Conservation (phyloP, 2,888 invertebrate genomes). For the Dendrolimus houi region DNA sequence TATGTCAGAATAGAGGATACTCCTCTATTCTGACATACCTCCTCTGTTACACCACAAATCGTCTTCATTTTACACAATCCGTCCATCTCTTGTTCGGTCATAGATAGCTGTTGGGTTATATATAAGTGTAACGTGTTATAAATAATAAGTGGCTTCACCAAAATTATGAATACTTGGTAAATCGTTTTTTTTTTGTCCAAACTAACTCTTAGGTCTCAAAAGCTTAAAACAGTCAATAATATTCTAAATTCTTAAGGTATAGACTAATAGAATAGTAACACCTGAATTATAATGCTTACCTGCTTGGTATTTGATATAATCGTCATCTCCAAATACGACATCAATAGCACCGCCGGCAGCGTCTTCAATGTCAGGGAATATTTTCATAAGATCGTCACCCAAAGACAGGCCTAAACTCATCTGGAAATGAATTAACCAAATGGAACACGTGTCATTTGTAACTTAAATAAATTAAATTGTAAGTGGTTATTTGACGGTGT, state of each 20-base stretch:
- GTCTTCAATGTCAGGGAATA: constrained; percentile 17
- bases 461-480: too few species aligned
- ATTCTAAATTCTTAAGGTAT: neutral
- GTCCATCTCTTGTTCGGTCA: too few species aligned
- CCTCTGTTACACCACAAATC: too few species aligned
- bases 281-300: constrained; percentile 15
- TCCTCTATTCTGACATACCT: too few species aligned
- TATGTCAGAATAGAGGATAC: too few species aligned
- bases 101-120: too few species aligned
- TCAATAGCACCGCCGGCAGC: constrained; percentile 22
- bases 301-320: constrained; percentile 12
- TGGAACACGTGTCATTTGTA: too few species aligned
- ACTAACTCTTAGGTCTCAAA: neutral
- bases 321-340: constrained; percentile 15
- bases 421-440: constrained; percentile 10
- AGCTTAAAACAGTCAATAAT: too few species aligned
- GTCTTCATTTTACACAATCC: too few species aligned
- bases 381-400: constrained; percentile 8
- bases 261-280: neutral
- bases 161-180: neutral
- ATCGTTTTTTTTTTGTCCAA: neutral
- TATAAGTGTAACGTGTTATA: too few species aligned
- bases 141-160: too few species aligned
- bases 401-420: constrained; percentile 24
- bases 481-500: too few species aligned